Evolutionary conservation across 92 coral and sea anemone species (phyloP), one percentile per base, ranked within the genome.

Genomic region (Virgularia gustaviana): DNA sequence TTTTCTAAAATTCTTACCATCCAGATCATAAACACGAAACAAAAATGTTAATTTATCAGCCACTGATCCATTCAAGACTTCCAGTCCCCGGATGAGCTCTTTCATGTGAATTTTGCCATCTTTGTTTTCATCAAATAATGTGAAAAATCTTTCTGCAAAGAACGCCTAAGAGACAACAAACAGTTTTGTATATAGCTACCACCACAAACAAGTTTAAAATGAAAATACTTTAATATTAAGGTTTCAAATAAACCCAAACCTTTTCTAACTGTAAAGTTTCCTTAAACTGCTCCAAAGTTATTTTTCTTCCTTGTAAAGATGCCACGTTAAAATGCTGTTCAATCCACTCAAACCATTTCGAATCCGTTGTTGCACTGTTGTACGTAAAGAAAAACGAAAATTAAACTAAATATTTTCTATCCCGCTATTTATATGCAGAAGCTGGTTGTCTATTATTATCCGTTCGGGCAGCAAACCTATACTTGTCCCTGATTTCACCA

Each of bases 291-390:
- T 68, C 75, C 20, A 68, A 68, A 8, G 75, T 68, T 9, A 68
- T 68, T 33, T 68, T 68, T 22, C 75, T 28, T 28, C 75, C 75
- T 68, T 68, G 44, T 20, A 35, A 27, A 2, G 75, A 68, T 33
- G 75, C 60, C 10, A 68, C 61, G 25, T 68, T 68, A 15, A 68
- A 68, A 30, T 68, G 75, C 31, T 68, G 30, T 22, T 68, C 75
- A 15, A 68, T 68, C 75, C 75, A 68, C 35, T 68, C 75, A 49
- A 49, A 68, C 75, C 75, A 68, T 68, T 68, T 68, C 2, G 54
- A 16, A 68, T 68, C 75, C 44, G 61, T 68, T 25, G 75, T 49
- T 24, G 75, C 60, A 51, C 75, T 68, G 22, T n/a, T n/a, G n/a
- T n/a, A n/a, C n/a, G n/a, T n/a, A n/a, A n/a, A n/a, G n/a, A n/a